phyloP scores from a whole-genome alignment of 2,888 invertebrate species.

The Platycheirus albimanus region DNA sequence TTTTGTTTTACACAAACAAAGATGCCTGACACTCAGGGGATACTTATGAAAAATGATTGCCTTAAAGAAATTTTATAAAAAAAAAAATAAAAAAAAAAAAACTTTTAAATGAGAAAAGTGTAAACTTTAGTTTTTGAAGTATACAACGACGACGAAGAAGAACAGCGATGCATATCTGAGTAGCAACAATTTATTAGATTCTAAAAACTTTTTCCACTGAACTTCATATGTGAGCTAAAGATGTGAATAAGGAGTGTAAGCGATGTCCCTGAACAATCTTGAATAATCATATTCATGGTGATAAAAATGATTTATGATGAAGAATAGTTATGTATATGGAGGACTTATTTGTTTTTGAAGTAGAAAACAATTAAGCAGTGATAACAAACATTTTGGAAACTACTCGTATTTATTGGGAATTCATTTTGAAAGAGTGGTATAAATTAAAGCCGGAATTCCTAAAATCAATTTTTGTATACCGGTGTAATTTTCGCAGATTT shows the following conservation, averaged over 20 bases:
- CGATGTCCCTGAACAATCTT: slow-evolving; percentile 13
- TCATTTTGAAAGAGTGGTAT: too few relatives aligned
- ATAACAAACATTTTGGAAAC: too few relatives aligned
- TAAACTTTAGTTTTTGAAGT: slow-evolving; percentile 38
- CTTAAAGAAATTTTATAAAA: slow-evolving; percentile 37
- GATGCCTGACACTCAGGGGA: slow-evolving; percentile 34
- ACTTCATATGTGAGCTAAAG: slow-evolving; percentile 39
- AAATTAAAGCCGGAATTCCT: too few relatives aligned
- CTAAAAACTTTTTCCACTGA: slow-evolving; percentile 24
- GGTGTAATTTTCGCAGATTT: too few relatives aligned
- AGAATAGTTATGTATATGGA: too few relatives aligned
- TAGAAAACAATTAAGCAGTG: too few relatives aligned
- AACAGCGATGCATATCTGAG: slow-evolving; percentile 48
- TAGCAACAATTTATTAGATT: slow-evolving; percentile 56
- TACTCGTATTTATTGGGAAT: too few relatives aligned
- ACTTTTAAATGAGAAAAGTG: slow-evolving; percentile 49
- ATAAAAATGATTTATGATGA: slow-evolving; percentile 40
- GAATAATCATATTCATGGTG: slow-evolving; percentile 20
- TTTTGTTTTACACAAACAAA: not conserved
- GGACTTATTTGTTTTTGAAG: too few relatives aligned
- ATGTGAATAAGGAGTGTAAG: not conserved
- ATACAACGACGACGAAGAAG: slow-evolving; percentile 16
- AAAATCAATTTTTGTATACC: too few relatives aligned
- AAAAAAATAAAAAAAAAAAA: slow-evolving; percentile 28
- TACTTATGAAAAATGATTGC: slow-evolving; percentile 65